Evolutionary conservation across 1,140 invertebrate genomes (phyloP).

Genomic region (Laupala kohalensis): DNA sequence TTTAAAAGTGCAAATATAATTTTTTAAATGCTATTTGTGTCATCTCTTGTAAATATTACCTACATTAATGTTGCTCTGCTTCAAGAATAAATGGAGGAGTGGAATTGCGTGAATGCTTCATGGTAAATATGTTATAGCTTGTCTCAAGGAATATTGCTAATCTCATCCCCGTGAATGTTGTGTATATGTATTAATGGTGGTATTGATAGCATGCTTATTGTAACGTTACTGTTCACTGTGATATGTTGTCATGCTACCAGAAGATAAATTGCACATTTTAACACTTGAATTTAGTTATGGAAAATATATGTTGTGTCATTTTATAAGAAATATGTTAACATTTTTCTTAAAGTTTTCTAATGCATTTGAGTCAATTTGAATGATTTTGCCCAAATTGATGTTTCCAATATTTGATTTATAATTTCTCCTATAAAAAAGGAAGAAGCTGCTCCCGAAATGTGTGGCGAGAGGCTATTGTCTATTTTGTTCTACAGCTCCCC

Average conservation of each 20-base stretch:
- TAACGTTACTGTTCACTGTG: too few relatives aligned
- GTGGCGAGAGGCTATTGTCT: background rate
- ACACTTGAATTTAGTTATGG: too few relatives aligned
- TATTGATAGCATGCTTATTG: background rate
- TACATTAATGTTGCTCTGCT: background rate
- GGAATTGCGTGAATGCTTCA: background rate
- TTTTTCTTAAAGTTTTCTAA: too few relatives aligned
- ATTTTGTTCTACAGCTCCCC: slow-evolving; percentile 56
- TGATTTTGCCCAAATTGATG: too few relatives aligned
- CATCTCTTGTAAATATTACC: background rate
- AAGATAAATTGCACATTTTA: too few relatives aligned
- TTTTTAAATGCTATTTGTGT: too few relatives aligned
- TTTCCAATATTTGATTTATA: too few relatives aligned
- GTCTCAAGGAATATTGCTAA: background rate
- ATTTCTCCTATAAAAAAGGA: background rate
- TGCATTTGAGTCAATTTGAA: too few relatives aligned
- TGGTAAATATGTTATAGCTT: background rate
- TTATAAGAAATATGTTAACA: too few relatives aligned
- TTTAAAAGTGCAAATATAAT: background rate
- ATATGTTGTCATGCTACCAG: too few relatives aligned
- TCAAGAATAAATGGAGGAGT: background rate
- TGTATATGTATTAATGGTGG: background rate
- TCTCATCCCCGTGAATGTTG: background rate
- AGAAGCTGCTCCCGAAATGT: background rate
- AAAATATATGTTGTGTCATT: too few relatives aligned